Evolutionary conservation across 2,113 vertebrate species (phyloP).

Genomic region (Passerina amoena): DNA sequence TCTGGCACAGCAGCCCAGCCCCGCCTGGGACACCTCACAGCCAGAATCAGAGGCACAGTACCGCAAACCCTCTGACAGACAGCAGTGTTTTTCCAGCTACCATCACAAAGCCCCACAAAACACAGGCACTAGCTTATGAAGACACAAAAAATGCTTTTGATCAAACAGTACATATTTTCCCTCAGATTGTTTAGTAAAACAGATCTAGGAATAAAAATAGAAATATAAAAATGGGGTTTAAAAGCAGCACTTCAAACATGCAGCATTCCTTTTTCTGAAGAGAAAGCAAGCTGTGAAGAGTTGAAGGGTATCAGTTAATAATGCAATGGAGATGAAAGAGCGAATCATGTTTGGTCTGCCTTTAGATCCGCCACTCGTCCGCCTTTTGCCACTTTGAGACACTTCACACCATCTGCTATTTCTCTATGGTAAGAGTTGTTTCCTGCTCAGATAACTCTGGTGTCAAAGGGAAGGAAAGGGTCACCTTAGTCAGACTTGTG

Average conservation of each 20-base stretch:
- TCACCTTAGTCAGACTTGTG: background rate
- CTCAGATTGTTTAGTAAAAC: background rate
- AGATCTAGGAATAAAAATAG: background rate
- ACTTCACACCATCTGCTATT: rapidly evolving
- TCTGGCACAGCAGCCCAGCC: background rate
- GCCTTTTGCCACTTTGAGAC: background rate
- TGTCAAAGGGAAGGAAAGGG: background rate
- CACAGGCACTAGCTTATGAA: background rate
- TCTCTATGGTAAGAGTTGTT: background rate
- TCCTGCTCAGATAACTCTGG: background rate
- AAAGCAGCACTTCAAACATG: background rate
- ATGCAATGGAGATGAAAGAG: background rate
- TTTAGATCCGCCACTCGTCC: background rate
- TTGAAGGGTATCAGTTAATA: background rate
- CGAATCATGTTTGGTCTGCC: background rate
- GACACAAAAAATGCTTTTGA: background rate
- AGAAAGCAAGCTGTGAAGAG: background rate
- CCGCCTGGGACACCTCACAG: background rate
- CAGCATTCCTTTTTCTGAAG: background rate
- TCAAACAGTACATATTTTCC: background rate
- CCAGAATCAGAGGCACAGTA: background rate
- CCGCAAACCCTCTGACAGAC: background rate
- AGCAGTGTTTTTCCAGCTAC: background rate
- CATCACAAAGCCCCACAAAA: background rate
- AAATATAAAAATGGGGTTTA: background rate